Evolutionary conservation across 2,113 vertebrate genomes (phyloP), one percentile per base, ranked within the genome.

Genomic region (Empidonax traillii): DNA sequence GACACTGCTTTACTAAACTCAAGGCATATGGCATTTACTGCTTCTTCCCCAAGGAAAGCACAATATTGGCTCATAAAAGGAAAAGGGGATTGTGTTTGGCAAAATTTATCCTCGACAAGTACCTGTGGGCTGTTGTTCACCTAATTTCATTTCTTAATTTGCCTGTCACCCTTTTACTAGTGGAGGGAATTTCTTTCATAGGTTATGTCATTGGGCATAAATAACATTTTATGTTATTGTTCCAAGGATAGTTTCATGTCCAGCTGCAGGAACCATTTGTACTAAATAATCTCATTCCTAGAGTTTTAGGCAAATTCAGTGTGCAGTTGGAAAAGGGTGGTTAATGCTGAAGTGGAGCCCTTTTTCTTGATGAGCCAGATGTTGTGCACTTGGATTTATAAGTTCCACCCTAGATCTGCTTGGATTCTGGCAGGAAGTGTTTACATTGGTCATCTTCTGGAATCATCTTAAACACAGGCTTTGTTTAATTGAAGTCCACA

Each of bases 401-500:
- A 75, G 67, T 87, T 84, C 68, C 56, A 68, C 44, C 18, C 23
- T 75, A 90, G 37, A 33, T 86, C 66, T 86, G 67, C 18, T 68
- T 51, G 49, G 11, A 61, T 91, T 96, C 79, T 85, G 46, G 49
- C 39, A 89, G 61, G 49, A n/a, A 35, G 19, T 95, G 68, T 82
- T 93, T 93, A 81, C 61, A 75, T 55, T 88, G 56, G 46, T 75
- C 44, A 66, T 53, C 74, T 86, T 61, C 69, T 86, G 77, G 56
- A 93, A 91, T 20, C 0, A 0, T 86, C 87, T 87, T 58, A 77
- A 68, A 83, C 30, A 43, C 13, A 61, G 47, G 4, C 20, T 87
- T 85, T 94, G 74, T 94, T 96, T 96, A 67, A 78, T 61, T 88
- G 43, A 85, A 77, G 31, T 89, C 37, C 44, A 92, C 17, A 7